Base-by-base conservation (phyloP, 2,113 vertebrate genomes). In the Formicarius rufipectus region DNA sequence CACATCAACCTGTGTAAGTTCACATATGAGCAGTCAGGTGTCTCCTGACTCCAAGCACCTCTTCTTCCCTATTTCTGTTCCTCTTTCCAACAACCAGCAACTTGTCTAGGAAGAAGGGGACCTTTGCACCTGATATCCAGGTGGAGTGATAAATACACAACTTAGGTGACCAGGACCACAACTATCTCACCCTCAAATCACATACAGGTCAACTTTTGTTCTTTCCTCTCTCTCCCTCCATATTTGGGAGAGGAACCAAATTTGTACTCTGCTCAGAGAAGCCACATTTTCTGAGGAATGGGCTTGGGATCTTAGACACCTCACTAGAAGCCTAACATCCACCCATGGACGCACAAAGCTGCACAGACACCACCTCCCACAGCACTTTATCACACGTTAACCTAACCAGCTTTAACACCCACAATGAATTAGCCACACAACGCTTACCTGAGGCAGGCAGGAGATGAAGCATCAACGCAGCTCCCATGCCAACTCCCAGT, bases 391-490 rank as follows among this genome's bases (percentile, higher is more conserved):
- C 52, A 3, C 24, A 4, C 10, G 0, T 6, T 50, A 44, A 24
- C 5, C 13, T 44, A 31, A 44, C 69, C 4, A 37, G 8, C 4
- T 25, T 49, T 44, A 25, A 39, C 14, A 17, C 5, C 7, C 18
- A 24, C 7, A 40, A 12, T 18, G 8, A 35, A 55, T 47, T 68
- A 47, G 25, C 31, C 9, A 25, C 12, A 12, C 14, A 4, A 31
- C 17, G 31, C 74, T 60, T 45, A 53, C n/a, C 62, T 20, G 8
- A 6, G 14, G 18, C 45, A 33, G 3, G 30, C 45, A 66, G 52
- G 11, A 40, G 25, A 66, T 2, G 9, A 33, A 9, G 1, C 6
- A 23, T 3, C 28, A 40, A 18, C 0, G 1, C 31, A 9, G 25
- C 5, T 27, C 11, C n/a, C 7, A 45, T 35, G 37, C 4, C 31